These are phyloP conservation scores for Drosophila mayaguana DNA, from an alignment of 2,888 invertebrate genomes.

Conservation along the genomic window DNA sequence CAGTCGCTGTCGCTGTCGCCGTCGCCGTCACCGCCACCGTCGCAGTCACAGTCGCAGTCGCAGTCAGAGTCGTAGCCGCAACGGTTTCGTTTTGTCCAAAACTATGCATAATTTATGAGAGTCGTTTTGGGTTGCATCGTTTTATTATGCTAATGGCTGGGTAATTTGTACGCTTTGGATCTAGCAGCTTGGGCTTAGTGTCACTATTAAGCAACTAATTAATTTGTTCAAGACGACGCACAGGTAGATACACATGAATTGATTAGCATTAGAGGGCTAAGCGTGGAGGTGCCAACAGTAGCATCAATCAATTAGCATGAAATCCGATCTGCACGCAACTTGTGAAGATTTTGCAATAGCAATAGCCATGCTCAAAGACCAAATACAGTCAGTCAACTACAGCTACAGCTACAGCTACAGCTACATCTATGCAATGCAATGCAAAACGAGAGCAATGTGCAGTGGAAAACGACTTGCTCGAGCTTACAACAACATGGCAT, in stretches of 20 bases:
- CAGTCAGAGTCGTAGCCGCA: constrained; percentile 27
- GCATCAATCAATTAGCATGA: constrained; percentile 71
- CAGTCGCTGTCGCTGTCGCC: background rate
- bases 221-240: constrained; percentile 72
- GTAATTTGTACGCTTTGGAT: constrained; percentile 74
- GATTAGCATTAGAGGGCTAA: constrained; percentile 65
- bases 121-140: constrained; percentile 71
- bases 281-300: constrained; percentile 71
- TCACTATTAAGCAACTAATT: constrained; percentile 80
- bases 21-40: background rate
- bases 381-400: constrained; percentile 17
- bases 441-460: constrained; percentile 36
- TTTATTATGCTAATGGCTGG: constrained; percentile 75
- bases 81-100: constrained; percentile 69
- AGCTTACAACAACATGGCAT: constrained; percentile 40
- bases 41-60: background rate
- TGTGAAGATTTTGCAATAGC: constrained; percentile 54
- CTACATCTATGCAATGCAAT: constrained; percentile 19
- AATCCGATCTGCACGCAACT: constrained; percentile 13
- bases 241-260: constrained; percentile 59
- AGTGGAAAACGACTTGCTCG: constrained; percentile 32
- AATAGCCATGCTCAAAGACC: background rate
- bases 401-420: constrained; percentile 17
- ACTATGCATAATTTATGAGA: constrained; percentile 79
- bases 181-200: constrained; percentile 71